Percentiles rank a stretch among this genome's conserved stretches.
Evolutionary conservation across 2,113 vertebrate genomes (phyloP).

Genomic region (Rissa tridactyla): DNA sequence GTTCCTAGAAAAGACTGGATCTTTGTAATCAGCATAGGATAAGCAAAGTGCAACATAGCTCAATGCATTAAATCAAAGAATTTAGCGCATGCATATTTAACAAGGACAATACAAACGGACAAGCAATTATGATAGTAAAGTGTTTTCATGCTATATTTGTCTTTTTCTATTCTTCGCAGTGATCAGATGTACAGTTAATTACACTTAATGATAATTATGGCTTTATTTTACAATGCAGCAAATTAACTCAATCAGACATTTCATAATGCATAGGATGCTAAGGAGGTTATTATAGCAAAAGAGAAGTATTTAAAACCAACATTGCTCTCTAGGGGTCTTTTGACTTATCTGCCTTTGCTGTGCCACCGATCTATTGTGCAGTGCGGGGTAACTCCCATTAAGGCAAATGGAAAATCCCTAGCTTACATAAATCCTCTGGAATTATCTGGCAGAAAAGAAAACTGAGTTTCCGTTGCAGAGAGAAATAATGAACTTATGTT

Average conservation of each 20-base stretch:
- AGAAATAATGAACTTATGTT: background rate
- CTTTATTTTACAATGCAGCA: constrained; percentile 26
- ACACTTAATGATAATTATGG: constrained; percentile 34
- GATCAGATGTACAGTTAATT: constrained; percentile 45
- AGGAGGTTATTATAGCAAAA: background rate
- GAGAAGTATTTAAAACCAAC: constrained; percentile 44
- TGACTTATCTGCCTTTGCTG: background rate
- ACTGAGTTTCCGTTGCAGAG: background rate
- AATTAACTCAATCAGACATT: constrained; percentile 28
- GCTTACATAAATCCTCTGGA: background rate
- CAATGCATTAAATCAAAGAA: background rate
- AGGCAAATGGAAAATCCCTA: constrained; percentile 13
- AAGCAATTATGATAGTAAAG: constrained; percentile 15
- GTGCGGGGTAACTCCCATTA: background rate
- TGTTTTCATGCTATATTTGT: constrained; percentile 13
- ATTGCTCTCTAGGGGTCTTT: constrained; percentile 26
- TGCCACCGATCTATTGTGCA: background rate
- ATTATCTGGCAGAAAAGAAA: background rate
- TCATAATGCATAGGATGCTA: constrained; percentile 11
- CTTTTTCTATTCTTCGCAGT: background rate
- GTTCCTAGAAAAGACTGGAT: background rate
- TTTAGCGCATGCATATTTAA: background rate
- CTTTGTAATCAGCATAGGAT: background rate
- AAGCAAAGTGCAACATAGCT: background rate
- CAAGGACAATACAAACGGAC: constrained; percentile 5